Conservation (phyloP, 2,113 vertebrate species). For the Coregonus clupeaformis region DNA sequence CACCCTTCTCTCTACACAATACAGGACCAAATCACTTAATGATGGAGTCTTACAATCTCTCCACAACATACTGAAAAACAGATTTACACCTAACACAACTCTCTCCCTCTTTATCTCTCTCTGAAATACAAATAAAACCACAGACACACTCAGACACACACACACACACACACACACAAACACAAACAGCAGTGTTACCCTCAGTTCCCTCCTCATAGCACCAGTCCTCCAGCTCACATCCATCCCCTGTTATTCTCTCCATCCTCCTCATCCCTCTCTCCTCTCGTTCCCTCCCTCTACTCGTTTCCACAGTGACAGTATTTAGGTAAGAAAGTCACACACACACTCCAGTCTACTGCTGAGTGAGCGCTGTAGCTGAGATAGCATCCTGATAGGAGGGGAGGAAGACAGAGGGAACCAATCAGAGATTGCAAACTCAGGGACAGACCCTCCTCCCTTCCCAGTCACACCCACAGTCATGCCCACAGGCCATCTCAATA, state of each 20-base stretch:
- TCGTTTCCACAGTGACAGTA: constrained; percentile 37
- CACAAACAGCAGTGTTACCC: constrained; percentile 73
- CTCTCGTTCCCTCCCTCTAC: constrained; percentile 59
- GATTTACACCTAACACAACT: too few species aligned
- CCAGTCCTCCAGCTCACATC: constrained; percentile 82
- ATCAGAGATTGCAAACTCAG: constrained; percentile 7
- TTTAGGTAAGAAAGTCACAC: neutral
- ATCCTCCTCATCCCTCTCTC: constrained; percentile 70
- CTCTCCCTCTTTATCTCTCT: neutral
- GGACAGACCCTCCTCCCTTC: neutral
- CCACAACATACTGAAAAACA: neutral
- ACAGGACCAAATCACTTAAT: neutral
- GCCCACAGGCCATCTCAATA: constrained; percentile 9
- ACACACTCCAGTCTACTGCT: constrained; percentile 25
- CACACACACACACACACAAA: constrained; percentile 1
- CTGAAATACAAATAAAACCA: neutral
- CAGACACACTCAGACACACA: neutral
- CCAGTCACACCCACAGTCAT: neutral
- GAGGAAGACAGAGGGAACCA: constrained; percentile 9
- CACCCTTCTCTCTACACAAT: neutral
- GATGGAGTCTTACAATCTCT: neutral
- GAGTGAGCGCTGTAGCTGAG: constrained; percentile 3
- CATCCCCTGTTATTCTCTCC: constrained; percentile 69
- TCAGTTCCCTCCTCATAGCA: constrained; percentile 80
- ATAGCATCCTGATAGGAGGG: neutral